phyloP scores from a whole-genome alignment of 1,140 invertebrate genomes.

The Trigoniulus corallinus region DNA sequence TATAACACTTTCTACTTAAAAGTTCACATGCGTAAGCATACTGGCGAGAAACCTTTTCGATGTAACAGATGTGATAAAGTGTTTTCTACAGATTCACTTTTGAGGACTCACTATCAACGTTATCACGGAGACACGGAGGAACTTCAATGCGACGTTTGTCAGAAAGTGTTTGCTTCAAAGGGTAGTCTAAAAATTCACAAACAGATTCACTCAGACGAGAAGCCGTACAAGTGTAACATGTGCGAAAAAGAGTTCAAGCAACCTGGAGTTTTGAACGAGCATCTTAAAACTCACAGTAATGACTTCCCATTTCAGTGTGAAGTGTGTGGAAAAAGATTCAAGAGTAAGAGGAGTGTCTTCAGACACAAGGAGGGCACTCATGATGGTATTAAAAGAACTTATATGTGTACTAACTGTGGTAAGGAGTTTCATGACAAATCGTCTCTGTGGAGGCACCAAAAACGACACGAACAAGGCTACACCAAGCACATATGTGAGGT shows the following conservation, averaged over 20 bases:
- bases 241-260: conserved; percentile 22
- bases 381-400: neutral
- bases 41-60: conserved; percentile 23
- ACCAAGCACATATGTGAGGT: conserved; percentile 38
- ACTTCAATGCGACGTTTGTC: neutral
- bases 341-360: neutral
- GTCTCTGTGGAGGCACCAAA: neutral
- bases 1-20: conserved; percentile 14
- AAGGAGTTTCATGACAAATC: neutral
- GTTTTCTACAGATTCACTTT: conserved; percentile 27
- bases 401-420: neutral
- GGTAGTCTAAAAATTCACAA: conserved; percentile 13
- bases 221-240: conserved; percentile 17
- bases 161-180: conserved; percentile 2
- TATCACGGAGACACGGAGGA: conserved; percentile 24
- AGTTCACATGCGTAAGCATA: conserved; percentile 24
- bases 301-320: conserved; percentile 15
- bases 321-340: conserved; percentile 13
- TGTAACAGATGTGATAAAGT: conserved; percentile 28
- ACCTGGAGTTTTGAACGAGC: conserved; percentile 15
- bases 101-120: conserved; percentile 28
- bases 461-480: conserved; percentile 26
- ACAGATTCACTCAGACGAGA: neutral
- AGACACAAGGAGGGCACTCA: neutral
- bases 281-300: conserved; percentile 7